Conservation (phyloP, 2,113 vertebrate genomes). For the Triplophysa dalaica region DNA sequence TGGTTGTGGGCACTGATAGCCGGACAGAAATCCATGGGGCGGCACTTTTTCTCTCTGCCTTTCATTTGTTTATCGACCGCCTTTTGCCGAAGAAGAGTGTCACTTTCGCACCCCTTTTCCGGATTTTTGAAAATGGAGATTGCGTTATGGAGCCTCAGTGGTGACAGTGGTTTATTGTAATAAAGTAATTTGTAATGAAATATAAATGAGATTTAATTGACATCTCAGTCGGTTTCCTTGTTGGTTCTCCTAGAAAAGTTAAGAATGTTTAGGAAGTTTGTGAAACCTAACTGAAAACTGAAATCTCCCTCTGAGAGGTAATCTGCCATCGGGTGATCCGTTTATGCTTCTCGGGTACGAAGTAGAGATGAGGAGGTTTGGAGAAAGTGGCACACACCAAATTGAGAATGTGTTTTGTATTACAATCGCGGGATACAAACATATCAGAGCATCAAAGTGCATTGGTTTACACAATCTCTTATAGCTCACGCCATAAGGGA, state of each 20-base stretch:
- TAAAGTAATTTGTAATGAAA: too few species aligned
- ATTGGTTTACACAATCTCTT: slow-evolving; percentile 23
- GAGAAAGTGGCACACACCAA: background rate
- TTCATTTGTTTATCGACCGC: slow-evolving; percentile 28
- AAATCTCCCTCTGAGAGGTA: background rate
- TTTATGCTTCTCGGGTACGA: background rate
- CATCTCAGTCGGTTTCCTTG: too few species aligned
- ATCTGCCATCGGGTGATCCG: slow-evolving; percentile 30
- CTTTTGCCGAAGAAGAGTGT: slow-evolving; percentile 30
- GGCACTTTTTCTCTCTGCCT: slow-evolving; percentile 26
- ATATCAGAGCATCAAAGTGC: background rate
- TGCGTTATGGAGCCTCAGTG: background rate
- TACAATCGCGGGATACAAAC: slow-evolving; percentile 12
- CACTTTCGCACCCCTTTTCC: slow-evolving; percentile 8
- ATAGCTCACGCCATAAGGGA: slow-evolving; percentile 17
- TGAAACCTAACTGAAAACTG: too few species aligned
- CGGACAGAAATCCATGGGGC: slow-evolving; percentile 69
- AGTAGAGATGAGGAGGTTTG: background rate
- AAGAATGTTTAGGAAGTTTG: too few species aligned
- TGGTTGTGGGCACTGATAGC: slow-evolving; percentile 76
- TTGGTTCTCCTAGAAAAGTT: too few species aligned
- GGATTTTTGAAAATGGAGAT: slow-evolving; percentile 27
- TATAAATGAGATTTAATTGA: too few species aligned
- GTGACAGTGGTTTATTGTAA: background rate
- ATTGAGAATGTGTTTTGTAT: slow-evolving; percentile 37